A percentile compares a stretch with the other conserved stretches of the same genome.
Evolutionary conservation across 2,797 vertebrate genomes (phyloP).

Genomic region (Cuniculus paca): DNA sequence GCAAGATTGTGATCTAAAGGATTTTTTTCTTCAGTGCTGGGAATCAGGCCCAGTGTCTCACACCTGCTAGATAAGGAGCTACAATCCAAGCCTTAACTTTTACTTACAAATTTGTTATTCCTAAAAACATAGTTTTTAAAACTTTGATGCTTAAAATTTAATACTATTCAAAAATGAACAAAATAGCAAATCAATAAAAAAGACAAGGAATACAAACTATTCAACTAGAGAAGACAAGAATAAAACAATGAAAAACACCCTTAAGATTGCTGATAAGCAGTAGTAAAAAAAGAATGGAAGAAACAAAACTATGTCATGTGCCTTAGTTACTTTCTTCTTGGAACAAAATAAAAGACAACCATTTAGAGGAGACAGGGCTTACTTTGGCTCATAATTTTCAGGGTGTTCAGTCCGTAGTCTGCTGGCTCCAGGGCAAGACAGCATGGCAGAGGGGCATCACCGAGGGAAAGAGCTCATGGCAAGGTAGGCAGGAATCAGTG

Average conservation of each 20-base stretch:
- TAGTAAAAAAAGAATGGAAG: background rate
- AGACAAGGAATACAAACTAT: background rate
- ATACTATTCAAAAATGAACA: background rate
- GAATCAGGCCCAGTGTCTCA: background rate
- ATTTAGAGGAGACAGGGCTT: too few relatives aligned
- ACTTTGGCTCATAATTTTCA: background rate
- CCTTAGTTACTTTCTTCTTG: too few relatives aligned
- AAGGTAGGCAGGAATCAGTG: background rate
- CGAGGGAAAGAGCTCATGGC: background rate
- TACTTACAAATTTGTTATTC: background rate
- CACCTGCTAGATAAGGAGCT: background rate
- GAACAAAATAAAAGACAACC: too few relatives aligned
- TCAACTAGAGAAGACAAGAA: background rate
- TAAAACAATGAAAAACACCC: background rate
- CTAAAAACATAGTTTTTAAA: background rate
- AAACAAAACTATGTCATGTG: too few relatives aligned
- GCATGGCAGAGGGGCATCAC: background rate
- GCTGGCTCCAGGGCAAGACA: too few relatives aligned
- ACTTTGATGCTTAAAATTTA: background rate
- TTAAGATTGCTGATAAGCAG: background rate
- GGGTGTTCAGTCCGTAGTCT: background rate
- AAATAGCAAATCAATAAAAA: background rate
- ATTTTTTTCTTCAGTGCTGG: background rate
- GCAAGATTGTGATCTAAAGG: background rate
- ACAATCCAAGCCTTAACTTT: background rate